Percentiles rank a stretch among this genome's conserved stretches.
phyloP scores from a whole-genome alignment of 2,113 vertebrate genomes.

The Gyps fulvus region DNA sequence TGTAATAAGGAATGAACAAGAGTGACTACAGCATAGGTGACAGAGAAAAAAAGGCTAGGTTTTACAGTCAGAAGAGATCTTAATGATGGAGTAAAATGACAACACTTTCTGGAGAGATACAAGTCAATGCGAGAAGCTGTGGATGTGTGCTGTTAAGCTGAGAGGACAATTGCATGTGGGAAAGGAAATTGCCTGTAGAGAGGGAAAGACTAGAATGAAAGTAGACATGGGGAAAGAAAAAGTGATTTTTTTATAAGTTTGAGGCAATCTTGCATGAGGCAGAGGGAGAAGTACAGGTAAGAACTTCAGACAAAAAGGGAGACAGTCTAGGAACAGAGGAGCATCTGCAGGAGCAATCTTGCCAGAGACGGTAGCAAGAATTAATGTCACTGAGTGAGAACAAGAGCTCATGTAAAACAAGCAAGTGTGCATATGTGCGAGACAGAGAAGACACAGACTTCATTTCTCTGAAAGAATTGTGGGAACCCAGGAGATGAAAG shows the following conservation, averaged over 20 bases:
- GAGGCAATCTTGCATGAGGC: background rate
- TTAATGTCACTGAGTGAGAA: background rate
- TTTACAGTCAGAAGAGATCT: background rate
- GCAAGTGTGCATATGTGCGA: background rate
- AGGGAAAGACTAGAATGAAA: background rate
- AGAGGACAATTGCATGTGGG: background rate
- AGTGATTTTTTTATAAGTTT: background rate
- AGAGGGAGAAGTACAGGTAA: background rate
- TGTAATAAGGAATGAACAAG: background rate
- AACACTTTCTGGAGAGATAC: background rate
- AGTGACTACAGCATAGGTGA: background rate
- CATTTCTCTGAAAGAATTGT: background rate
- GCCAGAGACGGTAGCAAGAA: background rate
- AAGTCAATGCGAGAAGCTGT: background rate
- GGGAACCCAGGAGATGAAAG: background rate
- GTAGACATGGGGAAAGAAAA: background rate
- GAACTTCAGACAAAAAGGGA: background rate
- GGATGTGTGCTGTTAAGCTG: background rate
- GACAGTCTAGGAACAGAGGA: background rate
- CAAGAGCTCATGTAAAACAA: background rate
- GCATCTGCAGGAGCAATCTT: background rate
- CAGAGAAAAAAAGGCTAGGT: background rate
- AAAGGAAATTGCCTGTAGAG: background rate
- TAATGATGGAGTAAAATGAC: background rate
- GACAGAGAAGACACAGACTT: background rate